Evolutionary conservation across 2,888 invertebrate genomes (phyloP).

Genomic region (Helicoverpa assulta): DNA sequence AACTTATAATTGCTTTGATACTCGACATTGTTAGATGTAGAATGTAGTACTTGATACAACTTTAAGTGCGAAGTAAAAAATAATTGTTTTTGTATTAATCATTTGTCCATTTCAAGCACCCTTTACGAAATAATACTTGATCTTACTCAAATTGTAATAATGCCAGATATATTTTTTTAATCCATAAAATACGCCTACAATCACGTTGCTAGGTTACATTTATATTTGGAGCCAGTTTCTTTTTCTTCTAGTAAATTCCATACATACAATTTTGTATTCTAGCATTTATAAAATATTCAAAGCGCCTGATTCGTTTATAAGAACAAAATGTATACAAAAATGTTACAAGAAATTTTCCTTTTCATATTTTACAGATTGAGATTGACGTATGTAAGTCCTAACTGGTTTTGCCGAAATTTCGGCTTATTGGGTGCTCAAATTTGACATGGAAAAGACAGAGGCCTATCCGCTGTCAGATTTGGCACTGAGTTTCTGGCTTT

Average conservation of each 20-base stretch:
- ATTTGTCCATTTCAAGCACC: no score
- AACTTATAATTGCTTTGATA: constrained; percentile 18
- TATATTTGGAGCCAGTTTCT: not conserved
- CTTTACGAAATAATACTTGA: no score
- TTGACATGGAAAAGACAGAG: constrained; percentile 81
- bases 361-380: constrained; percentile 65
- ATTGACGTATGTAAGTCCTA: constrained; percentile 73
- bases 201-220: constrained; percentile 1
- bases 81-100: no score
- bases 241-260: not conserved
- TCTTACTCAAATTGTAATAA: no score
- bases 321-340: constrained; percentile 27
- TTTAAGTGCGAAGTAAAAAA: not conserved
- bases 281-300: constrained; percentile 17
- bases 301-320: constrained; percentile 16
- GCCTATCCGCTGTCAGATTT: constrained; percentile 79
- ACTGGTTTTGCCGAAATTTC: constrained; percentile 72
- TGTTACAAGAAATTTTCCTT: constrained; percentile 40
- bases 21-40: constrained; percentile 5
- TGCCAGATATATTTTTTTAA: no score
- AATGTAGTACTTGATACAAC: not conserved
- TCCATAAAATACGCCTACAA: no score
- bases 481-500: constrained; percentile 42
- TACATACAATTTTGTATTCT: constrained; percentile 12
- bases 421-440: constrained; percentile 76